Evolutionary conservation across 2,113 vertebrate species (phyloP).

Genomic region (Engystomops pustulosus): DNA sequence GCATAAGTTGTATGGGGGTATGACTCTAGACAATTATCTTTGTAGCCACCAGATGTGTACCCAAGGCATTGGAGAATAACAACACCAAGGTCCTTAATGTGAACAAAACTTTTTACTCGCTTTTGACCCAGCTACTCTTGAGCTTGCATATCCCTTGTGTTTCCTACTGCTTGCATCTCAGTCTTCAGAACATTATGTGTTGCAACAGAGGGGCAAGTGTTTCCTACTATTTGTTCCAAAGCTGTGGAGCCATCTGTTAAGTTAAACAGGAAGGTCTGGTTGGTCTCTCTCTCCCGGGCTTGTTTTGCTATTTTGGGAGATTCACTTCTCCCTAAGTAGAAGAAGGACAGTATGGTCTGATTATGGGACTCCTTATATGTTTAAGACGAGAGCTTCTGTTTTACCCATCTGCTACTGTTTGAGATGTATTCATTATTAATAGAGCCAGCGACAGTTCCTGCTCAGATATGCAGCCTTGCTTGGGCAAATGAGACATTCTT

Average conservation of each 20-base stretch:
- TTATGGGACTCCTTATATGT: slow-evolving; percentile 70
- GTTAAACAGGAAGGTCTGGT: slow-evolving; percentile 87
- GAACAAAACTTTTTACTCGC: slow-evolving; percentile 60
- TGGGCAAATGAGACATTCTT: slow-evolving; percentile 91
- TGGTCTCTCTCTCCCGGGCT: slow-evolving; percentile 81
- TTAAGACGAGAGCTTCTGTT: slow-evolving; percentile 75
- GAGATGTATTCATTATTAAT: slow-evolving; percentile 98
- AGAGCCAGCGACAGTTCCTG: slow-evolving; percentile 82
- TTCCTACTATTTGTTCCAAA: slow-evolving; percentile 81
- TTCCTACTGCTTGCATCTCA: slow-evolving; percentile 67
- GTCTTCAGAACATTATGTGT: slow-evolving; percentile 67
- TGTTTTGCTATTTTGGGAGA: slow-evolving; percentile 80
- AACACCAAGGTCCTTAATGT: slow-evolving; percentile 34
- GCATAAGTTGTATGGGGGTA: slow-evolving; percentile 40
- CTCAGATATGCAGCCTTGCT: slow-evolving; percentile 91
- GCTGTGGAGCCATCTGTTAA: slow-evolving; percentile 83
- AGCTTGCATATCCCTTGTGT: slow-evolving; percentile 63
- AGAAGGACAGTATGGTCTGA: slow-evolving; percentile 70
- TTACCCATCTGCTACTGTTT: slow-evolving; percentile 89
- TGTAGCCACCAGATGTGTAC: slow-evolving; percentile 53
- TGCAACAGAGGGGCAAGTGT: slow-evolving; percentile 72
- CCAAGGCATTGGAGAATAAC: fast-evolving
- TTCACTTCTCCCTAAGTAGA: slow-evolving; percentile 79
- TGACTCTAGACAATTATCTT: slow-evolving; percentile 37
- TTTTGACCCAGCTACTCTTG: slow-evolving; percentile 70